Evolutionary conservation across 2,113 vertebrate genomes (phyloP).

Genomic region (Peromyscus californicus): DNA sequence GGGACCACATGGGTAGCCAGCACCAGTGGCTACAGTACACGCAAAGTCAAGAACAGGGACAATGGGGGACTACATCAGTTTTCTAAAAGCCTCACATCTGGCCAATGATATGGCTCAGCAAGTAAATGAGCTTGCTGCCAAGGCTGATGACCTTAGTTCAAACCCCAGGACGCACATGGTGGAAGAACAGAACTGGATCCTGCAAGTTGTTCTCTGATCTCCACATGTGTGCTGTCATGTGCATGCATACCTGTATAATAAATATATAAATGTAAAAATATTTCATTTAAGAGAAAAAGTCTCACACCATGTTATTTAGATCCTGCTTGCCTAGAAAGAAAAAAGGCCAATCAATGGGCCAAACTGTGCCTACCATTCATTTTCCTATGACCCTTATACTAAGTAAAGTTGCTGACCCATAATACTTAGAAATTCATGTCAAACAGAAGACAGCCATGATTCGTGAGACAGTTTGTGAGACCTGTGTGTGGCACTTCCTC

Average conservation of each 20-base stretch:
- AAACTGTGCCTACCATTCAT: background rate
- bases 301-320: background rate
- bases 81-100: background rate
- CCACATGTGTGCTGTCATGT: background rate
- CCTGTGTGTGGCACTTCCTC: background rate
- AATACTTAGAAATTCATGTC: background rate
- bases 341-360: background rate
- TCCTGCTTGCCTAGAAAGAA: background rate
- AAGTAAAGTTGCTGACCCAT: background rate
- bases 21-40: background rate
- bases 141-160: background rate
- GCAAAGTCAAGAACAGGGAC: background rate
- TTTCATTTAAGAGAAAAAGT: background rate
- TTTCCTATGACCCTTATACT: background rate
- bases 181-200: background rate
- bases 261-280: background rate
- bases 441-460: background rate
- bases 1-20: background rate
- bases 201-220: background rate
- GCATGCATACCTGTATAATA: too few relatives aligned
- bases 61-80: background rate
- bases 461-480: background rate
- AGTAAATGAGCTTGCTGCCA: background rate
- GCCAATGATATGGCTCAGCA: background rate
- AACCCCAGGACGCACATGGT: background rate